phyloP scores from a whole-genome alignment of 2,797 vertebrate species.

The Carapus acus region DNA sequence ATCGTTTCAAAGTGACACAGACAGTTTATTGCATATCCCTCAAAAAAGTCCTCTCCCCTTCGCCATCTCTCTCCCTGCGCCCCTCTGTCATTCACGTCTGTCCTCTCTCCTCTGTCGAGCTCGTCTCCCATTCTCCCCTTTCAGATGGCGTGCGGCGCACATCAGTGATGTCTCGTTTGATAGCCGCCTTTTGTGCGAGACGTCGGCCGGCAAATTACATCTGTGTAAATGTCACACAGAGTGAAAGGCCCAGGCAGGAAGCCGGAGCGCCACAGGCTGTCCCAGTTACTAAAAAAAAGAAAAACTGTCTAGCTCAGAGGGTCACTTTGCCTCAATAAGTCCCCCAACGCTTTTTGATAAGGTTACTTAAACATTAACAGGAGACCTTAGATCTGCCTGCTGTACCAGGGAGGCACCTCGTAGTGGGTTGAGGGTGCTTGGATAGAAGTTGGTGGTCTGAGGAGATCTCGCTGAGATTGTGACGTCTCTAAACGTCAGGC shows the following conservation, averaged over 20 bases:
- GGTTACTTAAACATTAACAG: conserved; percentile 66
- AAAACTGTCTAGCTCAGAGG: conserved; percentile 18
- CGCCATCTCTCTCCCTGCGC: conserved; percentile 9
- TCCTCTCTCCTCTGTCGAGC: conserved; percentile 9
- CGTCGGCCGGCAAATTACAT: conserved; percentile 62
- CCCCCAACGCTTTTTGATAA: conserved; percentile 53
- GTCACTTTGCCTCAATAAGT: conserved; percentile 43
- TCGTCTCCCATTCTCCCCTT: conserved; percentile 16
- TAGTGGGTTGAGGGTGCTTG: conserved; percentile 36
- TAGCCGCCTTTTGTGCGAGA: conserved; percentile 60
- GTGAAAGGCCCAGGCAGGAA: conserved; percentile 38
- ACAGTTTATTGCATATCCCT: conserved; percentile 44
- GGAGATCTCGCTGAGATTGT: conserved; percentile 19
- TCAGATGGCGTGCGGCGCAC: conserved; percentile 37
- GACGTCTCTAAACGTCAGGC: conserved; percentile 23
- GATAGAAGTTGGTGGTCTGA: conserved; percentile 38
- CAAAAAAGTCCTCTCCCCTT: conserved; percentile 31
- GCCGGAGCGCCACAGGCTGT: conserved; percentile 22
- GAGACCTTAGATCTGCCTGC: conserved; percentile 37
- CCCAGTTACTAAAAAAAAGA: conserved; percentile 46
- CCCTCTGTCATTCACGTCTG: conserved; percentile 21
- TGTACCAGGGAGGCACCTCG: conserved; percentile 1
- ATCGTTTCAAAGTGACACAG: conserved; percentile 64
- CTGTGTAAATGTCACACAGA: conserved; percentile 66
- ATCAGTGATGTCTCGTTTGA: conserved; percentile 53